A percentile compares a stretch with the other conserved stretches of the same genome.
Evolutionary conservation across 2,888 invertebrate genomes (phyloP).

Genomic region (Dascillus cervinus): DNA sequence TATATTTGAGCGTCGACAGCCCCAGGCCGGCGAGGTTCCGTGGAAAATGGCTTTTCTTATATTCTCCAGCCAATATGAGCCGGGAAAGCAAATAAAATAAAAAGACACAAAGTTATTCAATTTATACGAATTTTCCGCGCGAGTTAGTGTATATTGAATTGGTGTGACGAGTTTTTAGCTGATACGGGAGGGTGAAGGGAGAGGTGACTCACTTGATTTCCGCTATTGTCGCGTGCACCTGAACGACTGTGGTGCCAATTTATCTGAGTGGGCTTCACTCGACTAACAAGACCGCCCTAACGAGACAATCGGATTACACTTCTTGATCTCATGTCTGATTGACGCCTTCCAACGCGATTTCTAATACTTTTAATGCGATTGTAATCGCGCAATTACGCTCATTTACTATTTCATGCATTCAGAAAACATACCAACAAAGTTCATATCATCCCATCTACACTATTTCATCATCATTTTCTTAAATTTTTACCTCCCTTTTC

Average conservation of each 20-base stretch:
- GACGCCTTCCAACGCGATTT: slow-evolving; percentile 32
- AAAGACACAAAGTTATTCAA: slow-evolving; percentile 41
- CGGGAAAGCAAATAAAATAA: slow-evolving; percentile 36
- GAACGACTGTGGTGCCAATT: slow-evolving; percentile 32
- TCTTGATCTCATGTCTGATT: slow-evolving; percentile 38
- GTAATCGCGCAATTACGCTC: slow-evolving; percentile 35
- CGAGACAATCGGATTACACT: slow-evolving; percentile 42
- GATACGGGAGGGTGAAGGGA: slow-evolving; percentile 8
- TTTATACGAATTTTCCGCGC: slow-evolving; percentile 38
- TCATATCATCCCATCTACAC: no score
- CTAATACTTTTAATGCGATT: slow-evolving; percentile 31
- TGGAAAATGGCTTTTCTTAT: slow-evolving; percentile 39
- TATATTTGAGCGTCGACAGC: slow-evolving; percentile 31
- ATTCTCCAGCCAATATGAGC: slow-evolving; percentile 32
- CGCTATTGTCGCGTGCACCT: slow-evolving; percentile 30
- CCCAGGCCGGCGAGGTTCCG: slow-evolving; percentile 24
- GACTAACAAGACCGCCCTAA: slow-evolving; percentile 40
- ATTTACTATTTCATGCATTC: no score
- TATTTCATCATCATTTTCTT: no score
- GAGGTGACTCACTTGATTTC: slow-evolving; percentile 23
- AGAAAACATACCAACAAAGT: no score
- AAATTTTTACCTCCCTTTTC: no score
- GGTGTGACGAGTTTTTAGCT: slow-evolving; percentile 22
- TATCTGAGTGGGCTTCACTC: slow-evolving; percentile 26
- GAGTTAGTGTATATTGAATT: slow-evolving; percentile 35